A percentile compares a stretch with the other conserved stretches of the same genome.
These are phyloP conservation scores for Polymixis flavicincta DNA, from an alignment of 2,888 invertebrate genomes.

Conservation along the genomic window DNA sequence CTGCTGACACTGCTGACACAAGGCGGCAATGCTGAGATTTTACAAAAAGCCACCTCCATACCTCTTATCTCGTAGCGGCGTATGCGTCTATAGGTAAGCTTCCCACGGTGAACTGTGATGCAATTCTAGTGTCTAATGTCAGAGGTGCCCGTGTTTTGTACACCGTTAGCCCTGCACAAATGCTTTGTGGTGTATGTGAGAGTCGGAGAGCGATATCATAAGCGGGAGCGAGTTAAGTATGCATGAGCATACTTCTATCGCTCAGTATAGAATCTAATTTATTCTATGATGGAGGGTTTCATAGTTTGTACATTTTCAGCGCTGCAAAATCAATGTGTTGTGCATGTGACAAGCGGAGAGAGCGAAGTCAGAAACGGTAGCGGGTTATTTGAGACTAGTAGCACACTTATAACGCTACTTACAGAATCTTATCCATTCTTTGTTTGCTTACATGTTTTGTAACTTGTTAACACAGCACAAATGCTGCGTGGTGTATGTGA, in stretches of 20 bases:
- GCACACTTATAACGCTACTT: not conserved
- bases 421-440: not conserved
- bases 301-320: not conserved
- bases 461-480: not conserved
- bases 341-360: not conserved
- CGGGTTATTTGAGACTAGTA: not conserved
- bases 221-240: constrained; percentile 3
- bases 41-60: constrained; percentile 72
- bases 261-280: not conserved
- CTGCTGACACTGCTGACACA: not conserved
- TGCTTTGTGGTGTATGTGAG: constrained; percentile 61
- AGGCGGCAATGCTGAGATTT: not conserved
- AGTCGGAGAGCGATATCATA: constrained; percentile 43
- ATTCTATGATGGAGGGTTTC: not conserved
- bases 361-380: constrained; percentile 1
- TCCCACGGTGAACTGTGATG: constrained; percentile 88
- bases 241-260: not conserved
- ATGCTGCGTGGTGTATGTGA: not conserved
- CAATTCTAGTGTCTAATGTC: constrained; percentile 89
- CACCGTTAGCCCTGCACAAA: constrained; percentile 85
- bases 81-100: constrained; percentile 82
- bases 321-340: too few species aligned
- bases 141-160: constrained; percentile 88
- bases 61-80: constrained; percentile 63
- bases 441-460: not conserved